phyloP scores from a whole-genome alignment of 1,140 invertebrate genomes.

The Tenebrio molitor region DNA sequence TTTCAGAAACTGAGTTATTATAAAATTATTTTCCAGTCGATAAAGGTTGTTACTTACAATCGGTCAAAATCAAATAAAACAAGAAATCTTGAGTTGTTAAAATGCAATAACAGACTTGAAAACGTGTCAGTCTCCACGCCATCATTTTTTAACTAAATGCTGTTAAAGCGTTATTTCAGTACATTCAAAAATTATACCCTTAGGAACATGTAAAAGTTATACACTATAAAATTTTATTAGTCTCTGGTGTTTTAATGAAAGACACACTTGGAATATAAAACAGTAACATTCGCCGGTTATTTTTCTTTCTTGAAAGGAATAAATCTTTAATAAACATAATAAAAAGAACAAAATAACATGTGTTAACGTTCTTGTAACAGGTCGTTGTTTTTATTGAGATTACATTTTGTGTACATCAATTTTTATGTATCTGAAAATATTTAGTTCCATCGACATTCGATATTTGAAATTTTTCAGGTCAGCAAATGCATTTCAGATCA shows the following conservation, averaged over 20 bases:
- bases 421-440: not conserved
- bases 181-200: slow-evolving; percentile 29
- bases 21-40: not conserved
- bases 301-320: slow-evolving; percentile 14
- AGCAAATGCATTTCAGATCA: slow-evolving; percentile 18
- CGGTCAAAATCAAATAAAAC: not conserved
- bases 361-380: too few relatives aligned
- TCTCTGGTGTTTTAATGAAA: slow-evolving; percentile 32
- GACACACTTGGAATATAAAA: slow-evolving; percentile 30
- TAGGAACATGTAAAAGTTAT: slow-evolving; percentile 37
- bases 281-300: not conserved
- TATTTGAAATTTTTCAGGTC: slow-evolving; percentile 16
- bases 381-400: too few relatives aligned
- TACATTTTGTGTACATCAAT: too few relatives aligned
- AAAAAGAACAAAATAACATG: slow-evolving; percentile 1
- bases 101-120: not conserved
- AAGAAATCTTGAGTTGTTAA: not conserved
- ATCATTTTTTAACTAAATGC: slow-evolving; percentile 17
- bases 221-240: slow-evolving; percentile 40
- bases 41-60: not conserved
- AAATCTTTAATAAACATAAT: slow-evolving; percentile 12
- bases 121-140: not conserved
- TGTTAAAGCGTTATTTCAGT: slow-evolving; percentile 10
- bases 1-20: too few relatives aligned
- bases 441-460: not conserved